Percentiles rank a stretch among this genome's conserved stretches.
Evolutionary conservation across 2,888 invertebrate genomes (phyloP).

Genomic region (Brenthis daphne): DNA sequence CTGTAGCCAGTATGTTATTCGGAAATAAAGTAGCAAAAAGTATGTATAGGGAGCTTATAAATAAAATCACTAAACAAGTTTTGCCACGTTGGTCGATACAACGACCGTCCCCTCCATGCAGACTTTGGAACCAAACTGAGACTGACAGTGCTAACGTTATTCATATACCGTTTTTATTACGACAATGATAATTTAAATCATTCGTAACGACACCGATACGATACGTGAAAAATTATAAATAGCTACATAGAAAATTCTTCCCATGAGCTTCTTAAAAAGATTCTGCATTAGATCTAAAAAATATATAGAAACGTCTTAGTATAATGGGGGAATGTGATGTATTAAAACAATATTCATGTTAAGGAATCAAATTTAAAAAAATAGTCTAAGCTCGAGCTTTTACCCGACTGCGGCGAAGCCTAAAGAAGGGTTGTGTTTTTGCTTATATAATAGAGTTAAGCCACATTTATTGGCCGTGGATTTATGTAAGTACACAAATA

Average conservation of each 20-base stretch:
- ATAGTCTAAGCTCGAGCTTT: too few species aligned
- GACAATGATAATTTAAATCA: constrained; percentile 1
- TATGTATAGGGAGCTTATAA: not conserved
- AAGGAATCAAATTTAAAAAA: too few species aligned
- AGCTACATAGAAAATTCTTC: not conserved
- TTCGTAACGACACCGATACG: constrained; percentile 5
- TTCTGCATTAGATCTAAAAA: too few species aligned
- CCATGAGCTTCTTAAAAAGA: too few species aligned
- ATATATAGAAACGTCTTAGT: too few species aligned
- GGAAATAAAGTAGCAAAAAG: not conserved
- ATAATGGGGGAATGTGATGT: too few species aligned
- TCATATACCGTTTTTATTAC: constrained; percentile 10
- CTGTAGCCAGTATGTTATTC: constrained; percentile 17
- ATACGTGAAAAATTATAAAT: not conserved
- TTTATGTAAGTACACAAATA: not conserved
- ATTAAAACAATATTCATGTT: too few species aligned
- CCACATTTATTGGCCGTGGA: not conserved
- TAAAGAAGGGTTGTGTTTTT: too few species aligned
- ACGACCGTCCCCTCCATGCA: constrained; percentile 24
- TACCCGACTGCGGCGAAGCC: too few species aligned
- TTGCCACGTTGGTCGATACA: constrained; percentile 15
- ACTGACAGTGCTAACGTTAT: constrained; percentile 3
- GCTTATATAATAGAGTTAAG: too few species aligned
- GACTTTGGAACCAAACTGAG: constrained; percentile 12
- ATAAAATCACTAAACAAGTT: constrained; percentile 15